Evolutionary conservation across 2,797 vertebrate genomes (phyloP).

Genomic region (Bryconaethiops microstoma): DNA sequence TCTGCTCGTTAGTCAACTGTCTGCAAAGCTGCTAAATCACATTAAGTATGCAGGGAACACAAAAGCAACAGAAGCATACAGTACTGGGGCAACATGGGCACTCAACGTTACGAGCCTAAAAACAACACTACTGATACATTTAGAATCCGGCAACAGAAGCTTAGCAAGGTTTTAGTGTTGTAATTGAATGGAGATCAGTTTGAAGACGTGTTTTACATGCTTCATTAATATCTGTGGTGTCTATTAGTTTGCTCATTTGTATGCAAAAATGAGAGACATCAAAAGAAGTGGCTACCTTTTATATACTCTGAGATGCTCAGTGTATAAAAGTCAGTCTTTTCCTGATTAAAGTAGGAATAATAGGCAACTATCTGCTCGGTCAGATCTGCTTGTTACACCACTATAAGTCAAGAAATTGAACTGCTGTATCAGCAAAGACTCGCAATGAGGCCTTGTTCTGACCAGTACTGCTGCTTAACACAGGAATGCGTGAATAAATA

Average conservation of each 20-base stretch:
- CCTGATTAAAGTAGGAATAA: neutral
- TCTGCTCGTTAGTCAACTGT: slow-evolving; percentile 58
- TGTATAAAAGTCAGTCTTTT: neutral
- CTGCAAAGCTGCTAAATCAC: slow-evolving; percentile 60
- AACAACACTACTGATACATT: slow-evolving; percentile 33
- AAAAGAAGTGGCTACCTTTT: neutral
- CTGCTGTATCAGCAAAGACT: neutral
- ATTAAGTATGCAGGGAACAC: slow-evolving; percentile 60
- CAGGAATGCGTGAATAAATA: slow-evolving; percentile 49
- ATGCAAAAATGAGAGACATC: neutral
- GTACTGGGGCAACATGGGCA: slow-evolving; percentile 50
- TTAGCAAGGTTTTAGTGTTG: slow-evolving; percentile 29
- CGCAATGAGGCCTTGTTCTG: slow-evolving; percentile 50
- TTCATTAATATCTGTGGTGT: neutral
- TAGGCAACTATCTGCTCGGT: neutral
- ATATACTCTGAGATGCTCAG: neutral
- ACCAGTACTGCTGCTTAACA: slow-evolving; percentile 45
- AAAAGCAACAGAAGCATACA: slow-evolving; percentile 60
- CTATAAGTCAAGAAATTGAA: neutral
- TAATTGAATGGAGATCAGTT: slow-evolving; percentile 12
- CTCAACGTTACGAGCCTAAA: slow-evolving; percentile 40
- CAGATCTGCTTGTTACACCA: neutral
- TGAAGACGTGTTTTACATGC: neutral
- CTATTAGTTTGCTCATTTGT: neutral
- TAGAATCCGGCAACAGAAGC: slow-evolving; percentile 29